Evolutionary conservation across 2,113 vertebrate genomes (phyloP), one percentile per base, ranked within the genome.

Genomic region (Cynocephalus volans): DNA sequence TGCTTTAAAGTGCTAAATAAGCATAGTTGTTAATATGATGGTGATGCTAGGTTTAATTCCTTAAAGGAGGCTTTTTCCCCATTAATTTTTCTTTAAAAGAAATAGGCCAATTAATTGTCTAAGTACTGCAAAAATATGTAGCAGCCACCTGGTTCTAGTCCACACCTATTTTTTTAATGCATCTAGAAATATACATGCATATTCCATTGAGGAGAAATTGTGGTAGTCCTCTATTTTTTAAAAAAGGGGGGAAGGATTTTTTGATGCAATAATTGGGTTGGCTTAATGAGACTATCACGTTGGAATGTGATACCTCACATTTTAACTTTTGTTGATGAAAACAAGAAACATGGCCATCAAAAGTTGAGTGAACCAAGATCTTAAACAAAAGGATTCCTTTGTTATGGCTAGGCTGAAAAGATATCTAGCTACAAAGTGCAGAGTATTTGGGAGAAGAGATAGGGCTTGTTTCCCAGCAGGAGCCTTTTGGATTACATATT

Each of bases 351-450:
- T 4, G 36, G 18, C 33, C 80, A 36, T 52, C 73, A 10, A 84
- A 88, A 33, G 18, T 3, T 56, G 33, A 95, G 76, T 48, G 31
- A 96, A 21, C 56, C 48, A 91, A 73, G 2, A 65, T 65, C 23
- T 36, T 80, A 45, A 87, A 87, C 69, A 77, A 90, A 70, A 70
- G 15, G 90, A 95, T 96, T 65, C 65, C 33, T 92, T 76, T 82
- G 54, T 67, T 33, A 58, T 26, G 9, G n/a, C 58, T 70, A 52
- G 50, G 31, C 52, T 76, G 18, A 90, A 64, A 96, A 28, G 33
- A 6, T 23, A 56, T 28, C 41, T 10, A 70, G 52, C 45, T 67
- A n/a, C 50, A 31, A 76, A 91, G 67, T 36, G 1, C n/a, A 56
- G 26, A 10, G 4, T 21, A 33, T 8, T 62, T 52, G 64, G 45